Evolutionary conservation across 2,888 invertebrate species (phyloP), one percentile per base, ranked within the genome.

Genomic region (Keiferia lycopersicella): DNA sequence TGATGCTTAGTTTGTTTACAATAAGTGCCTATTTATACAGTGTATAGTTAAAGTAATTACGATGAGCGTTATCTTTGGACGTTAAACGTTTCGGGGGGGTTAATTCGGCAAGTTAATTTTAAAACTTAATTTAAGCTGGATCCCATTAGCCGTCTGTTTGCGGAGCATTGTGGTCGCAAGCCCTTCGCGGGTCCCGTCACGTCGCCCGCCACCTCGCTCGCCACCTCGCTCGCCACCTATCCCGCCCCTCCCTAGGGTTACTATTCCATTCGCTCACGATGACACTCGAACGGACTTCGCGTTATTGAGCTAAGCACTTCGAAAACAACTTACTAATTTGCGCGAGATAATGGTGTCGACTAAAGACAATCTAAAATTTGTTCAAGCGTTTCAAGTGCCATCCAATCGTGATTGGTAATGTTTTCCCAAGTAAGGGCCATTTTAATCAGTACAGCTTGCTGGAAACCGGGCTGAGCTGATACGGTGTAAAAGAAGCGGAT

Each of bases 91-190:
- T 71, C 70, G 72, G 66, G 72, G 71, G 74, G 70, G 69, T 68
- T 71, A 68, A 72, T 76, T 72, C 75, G 68, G 68, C 71, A 76
- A 78, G 75, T 76, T 79, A 74, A 80, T 78, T 79, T 76, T 71
- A 75, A 56, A 77, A 75, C 74, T 71, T 75, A 76, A 75, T 78
- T 79, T 73, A 75, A 77, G 72, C 72, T 69, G 70, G 71, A 77
- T 78, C 26, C 56, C 56, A 56, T 56, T 56, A 56, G 56, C 56
- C 56, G 70, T 74, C 70, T 81, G 78, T 82, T 83, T 78, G 79
- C 70, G 61, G 68, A 77, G 71, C 67, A 64, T 68, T 74, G 73
- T 67, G 71, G 74, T 22, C 26, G 16, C 50, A 50, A 50, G 56
- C 16, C 30, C 34, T 26, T 56, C n/a, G 14, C 69, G 64, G 66